Percentiles rank a stretch among this genome's conserved stretches.
These are phyloP conservation scores for Prochilodus magdalenae DNA, from an alignment of 2,113 vertebrate species.

Conservation along the genomic window DNA sequence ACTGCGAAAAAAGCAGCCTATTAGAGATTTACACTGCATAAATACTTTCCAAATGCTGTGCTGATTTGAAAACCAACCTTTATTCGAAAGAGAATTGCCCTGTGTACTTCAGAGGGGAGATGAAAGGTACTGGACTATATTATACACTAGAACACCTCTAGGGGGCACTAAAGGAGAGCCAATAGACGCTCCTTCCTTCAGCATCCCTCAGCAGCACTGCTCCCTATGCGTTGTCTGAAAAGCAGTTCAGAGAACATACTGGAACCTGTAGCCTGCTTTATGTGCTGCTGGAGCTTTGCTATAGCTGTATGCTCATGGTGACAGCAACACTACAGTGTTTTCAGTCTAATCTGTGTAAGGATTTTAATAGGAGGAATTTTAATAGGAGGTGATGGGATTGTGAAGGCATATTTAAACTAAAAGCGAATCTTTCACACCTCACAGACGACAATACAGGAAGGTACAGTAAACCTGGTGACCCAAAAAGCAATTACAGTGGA, in stretches of 20 bases:
- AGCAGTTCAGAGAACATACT: neutral
- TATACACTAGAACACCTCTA: constrained; percentile 10
- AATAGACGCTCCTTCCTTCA: neutral
- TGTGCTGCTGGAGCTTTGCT: neutral
- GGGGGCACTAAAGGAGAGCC: constrained; percentile 40
- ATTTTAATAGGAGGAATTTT: neutral
- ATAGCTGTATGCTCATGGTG: neutral
- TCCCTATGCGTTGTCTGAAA: neutral
- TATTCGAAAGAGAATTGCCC: neutral
- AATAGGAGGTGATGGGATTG: neutral
- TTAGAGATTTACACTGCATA: neutral
- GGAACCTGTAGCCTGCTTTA: neutral
- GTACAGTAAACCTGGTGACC: no score
- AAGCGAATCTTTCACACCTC: no score
- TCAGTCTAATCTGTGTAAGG: neutral
- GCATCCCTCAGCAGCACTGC: neutral
- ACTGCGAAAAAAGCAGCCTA: neutral
- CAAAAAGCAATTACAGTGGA: no score
- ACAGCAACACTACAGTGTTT: neutral
- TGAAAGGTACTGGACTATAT: neutral
- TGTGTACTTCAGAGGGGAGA: neutral
- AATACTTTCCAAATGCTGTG: neutral
- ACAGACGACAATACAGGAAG: no score
- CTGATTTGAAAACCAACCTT: neutral
- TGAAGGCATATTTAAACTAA: no score